These are phyloP conservation scores for Tichodroma muraria DNA, from an alignment of 2,113 vertebrate species.

Conservation along the genomic window DNA sequence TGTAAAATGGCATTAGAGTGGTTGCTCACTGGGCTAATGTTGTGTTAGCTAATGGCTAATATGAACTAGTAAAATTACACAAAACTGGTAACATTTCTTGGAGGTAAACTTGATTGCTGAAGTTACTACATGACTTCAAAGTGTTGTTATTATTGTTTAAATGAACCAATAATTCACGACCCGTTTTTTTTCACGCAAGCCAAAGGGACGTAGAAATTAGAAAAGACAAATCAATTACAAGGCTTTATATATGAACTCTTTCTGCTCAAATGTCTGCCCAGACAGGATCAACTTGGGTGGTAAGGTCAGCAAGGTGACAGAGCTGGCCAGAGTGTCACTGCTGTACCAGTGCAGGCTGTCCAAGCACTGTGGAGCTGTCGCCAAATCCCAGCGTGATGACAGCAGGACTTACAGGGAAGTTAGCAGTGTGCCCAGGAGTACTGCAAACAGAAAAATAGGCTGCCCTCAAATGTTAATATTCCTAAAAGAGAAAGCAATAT, in stretches of 20 bases:
- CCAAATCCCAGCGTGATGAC: slow-evolving; percentile 20
- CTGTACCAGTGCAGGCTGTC: background rate
- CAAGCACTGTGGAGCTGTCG: background rate
- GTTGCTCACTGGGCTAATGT: background rate
- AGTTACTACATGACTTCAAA: slow-evolving; percentile 14
- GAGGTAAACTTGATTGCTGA: slow-evolving; percentile 1
- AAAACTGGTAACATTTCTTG: background rate
- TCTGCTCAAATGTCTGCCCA: background rate
- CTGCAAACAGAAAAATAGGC: background rate
- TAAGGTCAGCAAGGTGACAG: slow-evolving; percentile 30
- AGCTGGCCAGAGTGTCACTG: background rate
- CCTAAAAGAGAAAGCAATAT: background rate
- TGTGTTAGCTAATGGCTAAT: background rate
- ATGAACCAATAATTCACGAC: background rate
- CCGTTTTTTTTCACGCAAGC: background rate
- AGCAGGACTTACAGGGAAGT: background rate
- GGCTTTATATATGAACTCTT: background rate
- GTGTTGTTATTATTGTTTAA: background rate
- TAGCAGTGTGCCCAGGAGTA: background rate
- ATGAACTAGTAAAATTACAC: slow-evolving; percentile 6
- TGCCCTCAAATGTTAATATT: background rate
- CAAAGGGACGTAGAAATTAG: background rate
- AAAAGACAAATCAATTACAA: slow-evolving; percentile 1
- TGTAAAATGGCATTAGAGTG: background rate
- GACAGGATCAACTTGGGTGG: slow-evolving; percentile 47